Conservation (phyloP, 1,140 invertebrate species). For the Agrilus planipennis region DNA sequence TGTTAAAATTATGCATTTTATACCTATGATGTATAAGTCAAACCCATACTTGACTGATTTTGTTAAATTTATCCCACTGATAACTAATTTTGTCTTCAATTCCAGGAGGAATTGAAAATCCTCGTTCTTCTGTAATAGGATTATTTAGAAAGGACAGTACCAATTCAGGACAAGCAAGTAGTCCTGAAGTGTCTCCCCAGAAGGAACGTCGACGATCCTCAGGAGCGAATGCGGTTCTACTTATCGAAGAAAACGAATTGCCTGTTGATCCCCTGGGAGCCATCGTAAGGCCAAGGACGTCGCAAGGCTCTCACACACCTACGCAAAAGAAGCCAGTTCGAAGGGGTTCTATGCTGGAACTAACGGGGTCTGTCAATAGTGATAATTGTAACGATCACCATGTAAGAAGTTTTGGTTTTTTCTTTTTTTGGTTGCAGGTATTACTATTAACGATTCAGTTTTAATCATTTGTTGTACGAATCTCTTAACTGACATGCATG, state of each 20-base stretch:
- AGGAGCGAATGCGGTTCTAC: conserved; percentile 35
- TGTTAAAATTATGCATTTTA: too few relatives aligned
- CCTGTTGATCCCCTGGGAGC: conserved; percentile 44
- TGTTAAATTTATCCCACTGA: too few relatives aligned
- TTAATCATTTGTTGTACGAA: conserved; percentile 4
- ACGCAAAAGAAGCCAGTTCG: conserved; percentile 48
- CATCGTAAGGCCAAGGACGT: conserved; percentile 33
- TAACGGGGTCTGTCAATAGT: conserved; percentile 47
- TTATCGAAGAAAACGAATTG: conserved; percentile 43
- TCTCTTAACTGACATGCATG: not conserved
- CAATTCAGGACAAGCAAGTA: conserved; percentile 38
- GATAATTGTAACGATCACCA: conserved; percentile 23
- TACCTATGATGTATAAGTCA: too few relatives aligned
- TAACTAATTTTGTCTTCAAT: too few relatives aligned
- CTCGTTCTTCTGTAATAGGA: conserved; percentile 58
- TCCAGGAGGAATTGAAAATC: conserved; percentile 55
- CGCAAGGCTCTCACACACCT: conserved; percentile 34
- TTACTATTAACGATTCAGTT: not conserved
- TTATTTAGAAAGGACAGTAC: conserved; percentile 54
- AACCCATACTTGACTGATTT: too few relatives aligned
- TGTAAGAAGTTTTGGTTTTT: conserved; percentile 24
- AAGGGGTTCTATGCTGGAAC: conserved; percentile 53
- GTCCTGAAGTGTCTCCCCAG: conserved; percentile 34
- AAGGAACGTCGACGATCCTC: conserved; percentile 31
- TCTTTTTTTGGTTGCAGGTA: too few relatives aligned